A percentile compares a stretch with the other conserved stretches of the same genome.
These are phyloP conservation scores for Cyanoderma ruficeps DNA, from an alignment of 2,113 vertebrate genomes.

Conservation along the genomic window DNA sequence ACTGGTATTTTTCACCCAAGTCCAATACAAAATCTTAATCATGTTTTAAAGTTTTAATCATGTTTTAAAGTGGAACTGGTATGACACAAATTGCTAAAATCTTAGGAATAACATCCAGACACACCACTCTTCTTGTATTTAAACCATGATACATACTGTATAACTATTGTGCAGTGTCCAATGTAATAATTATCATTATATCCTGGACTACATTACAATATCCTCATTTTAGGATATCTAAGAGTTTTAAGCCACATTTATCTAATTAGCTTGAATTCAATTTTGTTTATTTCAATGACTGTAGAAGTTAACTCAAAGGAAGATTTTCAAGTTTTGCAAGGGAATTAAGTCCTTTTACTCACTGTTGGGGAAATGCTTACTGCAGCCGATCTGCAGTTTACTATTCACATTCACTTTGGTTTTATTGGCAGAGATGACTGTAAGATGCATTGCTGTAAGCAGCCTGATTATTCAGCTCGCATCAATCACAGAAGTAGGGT, in stretches of 20 bases:
- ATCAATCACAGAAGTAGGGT: not conserved
- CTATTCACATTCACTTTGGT: not conserved
- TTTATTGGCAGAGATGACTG: not conserved
- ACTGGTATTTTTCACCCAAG: not conserved
- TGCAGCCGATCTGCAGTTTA: not conserved
- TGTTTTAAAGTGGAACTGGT: not conserved
- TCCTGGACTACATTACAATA: not conserved
- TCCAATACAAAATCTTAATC: not conserved
- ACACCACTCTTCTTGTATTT: not conserved
- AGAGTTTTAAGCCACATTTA: not conserved
- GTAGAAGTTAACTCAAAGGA: not conserved
- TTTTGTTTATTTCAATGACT: conserved; percentile 18
- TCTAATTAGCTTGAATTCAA: not conserved
- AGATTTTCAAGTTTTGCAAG: not conserved
- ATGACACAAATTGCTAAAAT: not conserved
- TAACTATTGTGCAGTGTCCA: not conserved
- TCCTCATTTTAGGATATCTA: not conserved
- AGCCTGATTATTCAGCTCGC: not conserved
- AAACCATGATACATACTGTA: not conserved
- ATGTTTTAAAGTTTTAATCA: not conserved
- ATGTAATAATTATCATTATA: not conserved
- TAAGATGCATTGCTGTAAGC: not conserved
- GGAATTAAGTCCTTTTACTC: not conserved
- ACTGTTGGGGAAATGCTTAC: not conserved
- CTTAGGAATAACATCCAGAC: not conserved